phyloP scores from a whole-genome alignment of 2,888 invertebrate genomes.

The Unio delphinus region DNA sequence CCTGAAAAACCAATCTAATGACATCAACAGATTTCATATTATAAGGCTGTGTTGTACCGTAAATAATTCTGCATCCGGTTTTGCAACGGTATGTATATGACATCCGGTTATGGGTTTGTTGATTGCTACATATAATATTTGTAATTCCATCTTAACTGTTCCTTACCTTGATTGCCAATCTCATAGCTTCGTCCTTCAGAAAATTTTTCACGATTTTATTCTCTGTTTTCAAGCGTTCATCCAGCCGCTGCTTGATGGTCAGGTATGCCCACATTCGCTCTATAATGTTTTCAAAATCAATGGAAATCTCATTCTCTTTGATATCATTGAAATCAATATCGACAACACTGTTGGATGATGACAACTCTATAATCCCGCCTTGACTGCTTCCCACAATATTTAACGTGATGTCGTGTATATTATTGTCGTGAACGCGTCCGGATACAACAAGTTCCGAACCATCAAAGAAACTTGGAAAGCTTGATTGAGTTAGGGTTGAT shows the following conservation, averaged over 20 bases:
- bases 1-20: no score
- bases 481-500: constrained; percentile 41
- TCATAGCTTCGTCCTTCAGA: constrained; percentile 38
- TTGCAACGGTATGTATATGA: no score
- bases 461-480: constrained; percentile 49
- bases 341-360: constrained; percentile 26
- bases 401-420: constrained; percentile 30
- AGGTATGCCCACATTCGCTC: constrained; percentile 60
- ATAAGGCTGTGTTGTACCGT: no score
- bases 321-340: constrained; percentile 3
- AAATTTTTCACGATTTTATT: constrained; percentile 34
- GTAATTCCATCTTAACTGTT: no score
- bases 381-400: constrained; percentile 29
- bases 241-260: constrained; percentile 54
- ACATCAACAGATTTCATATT: no score
- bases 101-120: no score
- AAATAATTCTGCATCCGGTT: no score
- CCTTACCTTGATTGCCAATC: constrained; percentile 53
- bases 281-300: constrained; percentile 37
- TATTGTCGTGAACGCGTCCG: constrained; percentile 36
- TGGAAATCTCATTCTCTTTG: constrained; percentile 24
- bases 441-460: constrained; percentile 53
- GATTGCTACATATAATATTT: no score
- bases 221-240: constrained; percentile 39
- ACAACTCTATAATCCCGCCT: constrained; percentile 34